Evolutionary conservation across 2,113 vertebrate genomes (phyloP).

Genomic region (Tor tambroides): DNA sequence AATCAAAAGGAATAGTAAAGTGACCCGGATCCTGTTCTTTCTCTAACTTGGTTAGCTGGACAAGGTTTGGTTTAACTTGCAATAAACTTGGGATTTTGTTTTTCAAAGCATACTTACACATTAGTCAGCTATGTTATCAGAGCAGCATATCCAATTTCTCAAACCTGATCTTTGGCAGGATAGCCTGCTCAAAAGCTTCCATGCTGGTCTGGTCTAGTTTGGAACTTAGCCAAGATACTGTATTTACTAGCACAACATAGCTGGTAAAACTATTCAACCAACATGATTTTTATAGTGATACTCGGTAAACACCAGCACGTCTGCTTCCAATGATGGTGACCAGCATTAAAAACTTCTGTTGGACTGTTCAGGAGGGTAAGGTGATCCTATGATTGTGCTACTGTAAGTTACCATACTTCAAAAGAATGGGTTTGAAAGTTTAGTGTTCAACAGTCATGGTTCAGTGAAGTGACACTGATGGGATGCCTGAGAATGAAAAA

Average conservation of each 20-base stretch:
- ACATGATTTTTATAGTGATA: not conserved
- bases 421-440: not conserved
- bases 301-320: not conserved
- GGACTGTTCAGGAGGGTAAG: not conserved
- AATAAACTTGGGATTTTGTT: not conserved
- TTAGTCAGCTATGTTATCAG: not conserved
- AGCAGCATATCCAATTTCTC: not conserved
- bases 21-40: not conserved
- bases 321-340: not conserved
- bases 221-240: not conserved
- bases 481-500: not conserved
- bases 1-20: not conserved
- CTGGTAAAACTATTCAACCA: not conserved
- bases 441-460: constrained; percentile 8
- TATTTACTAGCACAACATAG: not conserved
- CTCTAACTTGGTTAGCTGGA: not conserved
- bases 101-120: not conserved
- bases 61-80: not conserved
- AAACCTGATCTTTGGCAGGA: not conserved
- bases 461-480: constrained; percentile 21
- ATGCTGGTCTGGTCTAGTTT: not conserved
- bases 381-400: no score
- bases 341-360: not conserved
- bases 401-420: not conserved
- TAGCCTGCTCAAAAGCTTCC: not conserved